Percentiles rank a stretch among this genome's conserved stretches.
These are phyloP conservation scores for Zaprionus africanus DNA, from an alignment of 1,140 invertebrate species.

Conservation along the genomic window DNA sequence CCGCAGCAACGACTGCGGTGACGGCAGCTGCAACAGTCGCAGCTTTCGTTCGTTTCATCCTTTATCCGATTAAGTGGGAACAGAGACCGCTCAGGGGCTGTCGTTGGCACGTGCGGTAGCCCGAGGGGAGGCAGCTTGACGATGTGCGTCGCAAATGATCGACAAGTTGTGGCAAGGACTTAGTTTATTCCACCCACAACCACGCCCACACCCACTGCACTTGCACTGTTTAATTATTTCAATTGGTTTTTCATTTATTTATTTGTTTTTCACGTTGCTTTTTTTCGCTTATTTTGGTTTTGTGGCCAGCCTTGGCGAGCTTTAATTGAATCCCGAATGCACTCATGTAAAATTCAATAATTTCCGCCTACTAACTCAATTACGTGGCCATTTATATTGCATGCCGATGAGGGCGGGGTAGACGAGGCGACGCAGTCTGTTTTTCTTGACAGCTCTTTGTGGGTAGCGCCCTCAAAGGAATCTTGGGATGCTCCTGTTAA, in stretches of 20 bases:
- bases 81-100: slow-evolving; percentile 2
- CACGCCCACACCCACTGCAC: not conserved
- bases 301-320: not conserved
- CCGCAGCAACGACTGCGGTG: not conserved
- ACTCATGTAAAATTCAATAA: slow-evolving; percentile 80
- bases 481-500: not conserved
- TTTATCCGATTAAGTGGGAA: not conserved
- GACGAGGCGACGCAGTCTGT: not conserved
- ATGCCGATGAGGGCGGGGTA: not conserved
- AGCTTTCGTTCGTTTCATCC: slow-evolving; percentile 14
- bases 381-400: slow-evolving; percentile 65
- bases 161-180: slow-evolving; percentile 32
- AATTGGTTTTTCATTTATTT: not conserved
- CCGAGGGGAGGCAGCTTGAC: not conserved
- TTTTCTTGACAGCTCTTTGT: not conserved
- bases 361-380: slow-evolving; percentile 74
- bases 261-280: not conserved
- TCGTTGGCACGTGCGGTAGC: slow-evolving; percentile 33
- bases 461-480: slow-evolving; percentile 1
- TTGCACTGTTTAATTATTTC: not conserved
- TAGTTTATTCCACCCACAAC: slow-evolving; percentile 2
- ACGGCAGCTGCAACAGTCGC: not conserved
- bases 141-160: slow-evolving; percentile 32
- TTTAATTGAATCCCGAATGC: slow-evolving; percentile 73
- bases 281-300: not conserved